These are phyloP conservation scores for Spisula solida DNA, from an alignment of 2,888 invertebrate genomes.

Conservation along the genomic window DNA sequence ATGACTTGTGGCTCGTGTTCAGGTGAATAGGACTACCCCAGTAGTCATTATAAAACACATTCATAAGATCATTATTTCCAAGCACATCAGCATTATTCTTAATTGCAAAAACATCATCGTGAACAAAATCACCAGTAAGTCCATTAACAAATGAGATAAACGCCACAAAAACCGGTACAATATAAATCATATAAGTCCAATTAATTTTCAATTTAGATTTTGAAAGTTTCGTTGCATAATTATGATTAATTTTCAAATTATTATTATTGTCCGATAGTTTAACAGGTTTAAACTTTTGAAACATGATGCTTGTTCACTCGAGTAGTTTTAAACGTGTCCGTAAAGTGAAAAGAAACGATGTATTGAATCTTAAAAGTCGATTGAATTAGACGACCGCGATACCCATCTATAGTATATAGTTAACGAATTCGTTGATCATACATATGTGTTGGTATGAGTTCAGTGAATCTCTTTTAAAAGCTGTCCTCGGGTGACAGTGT, in stretches of 20 bases:
- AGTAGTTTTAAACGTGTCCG: not conserved
- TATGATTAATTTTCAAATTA: slow-evolving; percentile 39
- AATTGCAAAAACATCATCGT: slow-evolving; percentile 95
- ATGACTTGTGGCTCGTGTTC: slow-evolving; percentile 94
- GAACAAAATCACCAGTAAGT: slow-evolving; percentile 91
- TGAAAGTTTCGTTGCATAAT: slow-evolving; percentile 7
- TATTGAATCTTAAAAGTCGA: slow-evolving; percentile 7
- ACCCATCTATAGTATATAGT: not conserved
- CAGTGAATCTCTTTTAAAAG: too few relatives aligned
- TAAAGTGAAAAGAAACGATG: not conserved
- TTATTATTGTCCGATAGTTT: slow-evolving; percentile 49
- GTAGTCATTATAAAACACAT: slow-evolving; percentile 90
- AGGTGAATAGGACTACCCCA: slow-evolving; percentile 97
- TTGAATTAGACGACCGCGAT: not conserved
- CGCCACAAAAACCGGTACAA: slow-evolving; percentile 70
- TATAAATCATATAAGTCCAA: slow-evolving; percentile 24
- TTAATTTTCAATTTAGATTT: slow-evolving; percentile 16
- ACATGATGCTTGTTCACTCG: not conserved
- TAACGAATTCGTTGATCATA: too few relatives aligned
- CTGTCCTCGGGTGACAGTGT: too few relatives aligned
- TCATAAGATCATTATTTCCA: slow-evolving; percentile 88
- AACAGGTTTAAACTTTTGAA: not conserved
- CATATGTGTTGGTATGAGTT: too few relatives aligned
- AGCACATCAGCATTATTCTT: slow-evolving; percentile 94
- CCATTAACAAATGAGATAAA: slow-evolving; percentile 78